A percentile compares a stretch with the other conserved stretches of the same genome.
Evolutionary conservation across 1,140 invertebrate genomes (phyloP).

Genomic region (Teleogryllus occipitalis): DNA sequence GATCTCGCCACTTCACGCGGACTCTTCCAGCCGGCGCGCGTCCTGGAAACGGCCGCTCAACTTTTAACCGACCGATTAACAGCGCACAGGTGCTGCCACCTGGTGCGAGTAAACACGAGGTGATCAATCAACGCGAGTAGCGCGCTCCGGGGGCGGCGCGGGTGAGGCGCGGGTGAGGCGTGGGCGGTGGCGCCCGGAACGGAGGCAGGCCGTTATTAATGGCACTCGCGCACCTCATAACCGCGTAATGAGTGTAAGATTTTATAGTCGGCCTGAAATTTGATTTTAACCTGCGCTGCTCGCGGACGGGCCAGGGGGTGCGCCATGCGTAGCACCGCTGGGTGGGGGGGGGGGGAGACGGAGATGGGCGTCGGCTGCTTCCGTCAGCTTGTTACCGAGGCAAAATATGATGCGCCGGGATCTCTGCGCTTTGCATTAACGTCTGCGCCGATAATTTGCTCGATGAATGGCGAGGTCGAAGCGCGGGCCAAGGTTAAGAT

Average conservation of each 20-base stretch:
- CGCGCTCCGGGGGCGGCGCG: too few species aligned
- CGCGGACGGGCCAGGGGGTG: too few species aligned
- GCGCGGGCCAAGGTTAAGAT: not conserved
- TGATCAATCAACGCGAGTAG: not conserved
- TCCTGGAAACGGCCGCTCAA: not conserved
- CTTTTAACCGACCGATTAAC: not conserved
- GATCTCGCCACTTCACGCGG: too few species aligned
- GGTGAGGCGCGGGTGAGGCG: too few species aligned
- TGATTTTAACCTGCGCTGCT: not conserved
- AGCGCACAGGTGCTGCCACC: not conserved
- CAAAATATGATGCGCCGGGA: not conserved
- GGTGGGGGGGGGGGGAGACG: not conserved
- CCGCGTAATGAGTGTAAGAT: conserved; percentile 1
- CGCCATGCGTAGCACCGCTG: too few species aligned
- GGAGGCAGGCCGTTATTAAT: not conserved
- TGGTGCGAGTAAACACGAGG: not conserved
- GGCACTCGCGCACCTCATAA: not conserved
- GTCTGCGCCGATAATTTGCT: not conserved
- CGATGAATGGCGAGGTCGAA: not conserved
- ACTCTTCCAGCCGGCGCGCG: too few species aligned
- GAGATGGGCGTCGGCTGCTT: not conserved
- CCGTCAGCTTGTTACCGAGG: not conserved
- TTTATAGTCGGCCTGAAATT: not conserved
- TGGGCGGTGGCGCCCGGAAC: not conserved
- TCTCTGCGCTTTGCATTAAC: not conserved